Base-by-base conservation (phyloP, 2,888 invertebrate species). In the Desoria tigrina region DNA sequence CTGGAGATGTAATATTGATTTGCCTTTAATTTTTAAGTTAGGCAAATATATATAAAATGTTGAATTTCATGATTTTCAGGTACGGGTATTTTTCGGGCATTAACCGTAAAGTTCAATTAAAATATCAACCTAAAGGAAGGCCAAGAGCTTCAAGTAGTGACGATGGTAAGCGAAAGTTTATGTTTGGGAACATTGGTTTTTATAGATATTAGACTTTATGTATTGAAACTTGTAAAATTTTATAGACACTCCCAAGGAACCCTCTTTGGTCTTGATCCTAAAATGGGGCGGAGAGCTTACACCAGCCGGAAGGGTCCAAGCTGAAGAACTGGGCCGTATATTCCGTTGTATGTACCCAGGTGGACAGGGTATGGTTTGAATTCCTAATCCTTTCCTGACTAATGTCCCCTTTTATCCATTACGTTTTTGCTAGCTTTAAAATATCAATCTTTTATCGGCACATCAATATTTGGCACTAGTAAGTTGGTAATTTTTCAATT, bases 281-380 rank as follows among this genome's bases (percentile, higher is more conserved):
- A 99, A 99, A 83, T 99, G 99, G 99, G 99, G 99, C 70, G 99
- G 99, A 53, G 99, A 99, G 83, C 83, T 99, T 79, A 99, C 99
- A 7, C 96, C 97, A 0, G 97, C 97, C 1, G 99, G 99, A 2
- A 87, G 95, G 74, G 92, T 94, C 66, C 97, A 98, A 83, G 97
- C 98, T 0, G 97, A 98, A 83, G 95, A 97, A 82, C 82, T 98
- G 74, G 99, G 99, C 50, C 86, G 96, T 77, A 95, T 98, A 80
- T 99, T 99, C 84, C 89, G 99, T 73, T 98, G 98, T 85, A 95
- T 99, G 90, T 99, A 99, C 82, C 99, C 99, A 14, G 97, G 96
- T 63, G 96, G 96, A 74, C 95, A 72, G 70, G 73, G 73, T 75
- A 74, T 69, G 72, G 67, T 66, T 65, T 61, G 70, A 65, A 66